These are phyloP conservation scores for Atta texana DNA, from an alignment of 1,140 invertebrate species.

Conservation along the genomic window DNA sequence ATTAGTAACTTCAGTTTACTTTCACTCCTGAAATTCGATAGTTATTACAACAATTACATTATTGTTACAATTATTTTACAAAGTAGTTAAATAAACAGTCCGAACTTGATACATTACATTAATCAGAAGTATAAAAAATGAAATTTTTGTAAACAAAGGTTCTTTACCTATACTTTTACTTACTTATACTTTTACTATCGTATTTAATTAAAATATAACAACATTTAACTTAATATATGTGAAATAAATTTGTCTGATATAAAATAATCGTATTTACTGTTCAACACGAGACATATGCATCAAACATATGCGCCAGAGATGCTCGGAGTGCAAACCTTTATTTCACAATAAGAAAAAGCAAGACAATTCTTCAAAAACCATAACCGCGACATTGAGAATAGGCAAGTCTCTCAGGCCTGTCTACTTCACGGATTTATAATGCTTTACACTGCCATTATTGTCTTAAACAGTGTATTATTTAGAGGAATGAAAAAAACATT, in stretches of 20 bases:
- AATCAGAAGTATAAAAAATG: not conserved
- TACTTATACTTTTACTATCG: not conserved
- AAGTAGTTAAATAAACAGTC: not conserved
- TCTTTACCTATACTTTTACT: not conserved
- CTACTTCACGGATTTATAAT: not conserved
- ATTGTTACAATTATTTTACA: too few species aligned
- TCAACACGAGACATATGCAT: not conserved
- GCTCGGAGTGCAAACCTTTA: constrained; percentile 13
- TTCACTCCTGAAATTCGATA: too few species aligned
- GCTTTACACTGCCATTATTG: constrained; percentile 25
- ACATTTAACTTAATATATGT: not conserved
- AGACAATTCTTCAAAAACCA: constrained; percentile 18
- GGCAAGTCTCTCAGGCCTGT: not conserved
- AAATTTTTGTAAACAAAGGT: not conserved
- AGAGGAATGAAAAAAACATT: constrained; percentile 6
- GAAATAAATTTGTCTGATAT: constrained; percentile 12
- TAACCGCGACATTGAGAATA: not conserved
- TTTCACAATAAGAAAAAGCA: constrained; percentile 25
- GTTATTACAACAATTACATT: too few species aligned
- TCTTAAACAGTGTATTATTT: not conserved
- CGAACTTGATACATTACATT: not conserved
- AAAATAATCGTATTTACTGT: not conserved
- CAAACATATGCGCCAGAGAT: not conserved
- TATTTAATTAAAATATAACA: not conserved
- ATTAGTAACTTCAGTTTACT: too few species aligned